Percentiles rank a stretch among this genome's conserved stretches.
Conservation (phyloP, 2,888 invertebrate species). For the Rutpela maculata region DNA sequence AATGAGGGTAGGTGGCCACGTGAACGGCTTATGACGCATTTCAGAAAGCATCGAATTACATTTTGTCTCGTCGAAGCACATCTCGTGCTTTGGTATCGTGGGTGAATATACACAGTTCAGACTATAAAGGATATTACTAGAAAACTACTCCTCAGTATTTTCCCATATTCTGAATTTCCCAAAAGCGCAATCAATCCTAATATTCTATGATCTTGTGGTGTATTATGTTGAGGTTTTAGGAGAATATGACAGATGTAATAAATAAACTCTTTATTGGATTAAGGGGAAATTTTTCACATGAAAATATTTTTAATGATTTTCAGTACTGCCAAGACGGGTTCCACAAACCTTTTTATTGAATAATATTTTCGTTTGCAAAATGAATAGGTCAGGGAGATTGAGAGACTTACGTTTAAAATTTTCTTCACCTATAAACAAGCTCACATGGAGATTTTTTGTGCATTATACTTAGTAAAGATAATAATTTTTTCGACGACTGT, state of each 20-base stretch:
- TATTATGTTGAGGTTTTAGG: constrained; percentile 44
- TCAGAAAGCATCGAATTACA: constrained; percentile 42
- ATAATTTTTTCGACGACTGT: no score
- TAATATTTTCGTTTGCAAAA: no score
- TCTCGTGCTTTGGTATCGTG: constrained; percentile 31
- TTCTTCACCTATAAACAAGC: no score
- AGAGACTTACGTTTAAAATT: no score
- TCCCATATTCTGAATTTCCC: constrained; percentile 63
- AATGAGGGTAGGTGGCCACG: constrained; percentile 59
- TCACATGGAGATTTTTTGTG: no score
- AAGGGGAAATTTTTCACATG: not conserved
- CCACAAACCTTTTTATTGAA: no score
- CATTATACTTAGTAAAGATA: no score
- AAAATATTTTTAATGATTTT: no score
- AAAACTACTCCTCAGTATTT: constrained; percentile 36
- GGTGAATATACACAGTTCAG: constrained; percentile 14
- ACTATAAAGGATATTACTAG: constrained; percentile 33
- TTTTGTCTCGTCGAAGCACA: constrained; percentile 30
- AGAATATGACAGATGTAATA: constrained; percentile 35
- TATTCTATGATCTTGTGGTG: constrained; percentile 48
- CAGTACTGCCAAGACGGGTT: no score
- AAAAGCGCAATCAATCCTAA: constrained; percentile 64
- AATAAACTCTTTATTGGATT: constrained; percentile 38
- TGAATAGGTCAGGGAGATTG: no score
- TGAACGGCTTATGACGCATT: constrained; percentile 58